Evolutionary conservation across 30 jellyfish, hydroid and myxozoan genomes (phyloP).

Genomic region (Mastigias papua): DNA sequence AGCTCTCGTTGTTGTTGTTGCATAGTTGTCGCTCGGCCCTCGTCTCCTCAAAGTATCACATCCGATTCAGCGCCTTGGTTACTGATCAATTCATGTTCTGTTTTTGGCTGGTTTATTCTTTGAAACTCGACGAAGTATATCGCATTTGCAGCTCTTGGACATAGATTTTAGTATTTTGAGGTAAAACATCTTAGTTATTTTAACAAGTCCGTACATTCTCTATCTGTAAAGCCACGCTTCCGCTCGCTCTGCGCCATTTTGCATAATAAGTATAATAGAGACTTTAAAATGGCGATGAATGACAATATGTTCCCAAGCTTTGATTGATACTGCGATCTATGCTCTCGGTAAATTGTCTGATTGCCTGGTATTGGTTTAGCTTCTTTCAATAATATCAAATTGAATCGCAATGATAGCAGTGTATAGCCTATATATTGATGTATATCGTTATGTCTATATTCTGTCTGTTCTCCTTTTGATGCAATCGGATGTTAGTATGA

Average conservation of each 20-base stretch:
- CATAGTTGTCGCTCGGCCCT: slow-evolving; percentile 42
- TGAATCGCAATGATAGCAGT: too few relatives aligned
- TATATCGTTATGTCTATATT: too few relatives aligned
- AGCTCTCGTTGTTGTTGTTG: slow-evolving; percentile 48
- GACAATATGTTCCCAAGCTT: too few relatives aligned
- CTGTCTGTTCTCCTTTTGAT: too few relatives aligned
- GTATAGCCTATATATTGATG: too few relatives aligned
- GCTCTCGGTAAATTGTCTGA: too few relatives aligned
- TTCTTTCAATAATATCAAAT: too few relatives aligned
- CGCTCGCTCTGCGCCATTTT: not conserved
- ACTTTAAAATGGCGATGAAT: too few relatives aligned
- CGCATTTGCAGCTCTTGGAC: not conserved
- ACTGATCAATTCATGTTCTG: slow-evolving; percentile 47
- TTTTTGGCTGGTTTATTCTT: slow-evolving; percentile 17
- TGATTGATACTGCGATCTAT: too few relatives aligned
- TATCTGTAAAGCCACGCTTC: not conserved
- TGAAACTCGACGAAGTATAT: not conserved
- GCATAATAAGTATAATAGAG: too few relatives aligned
- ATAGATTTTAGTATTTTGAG: not conserved
- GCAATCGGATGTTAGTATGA: too few relatives aligned
- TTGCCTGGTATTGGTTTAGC: too few relatives aligned
- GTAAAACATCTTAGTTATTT: not conserved
- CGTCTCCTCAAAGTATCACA: slow-evolving; percentile 49
- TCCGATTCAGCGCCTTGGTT: slow-evolving; percentile 71
- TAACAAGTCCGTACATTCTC: not conserved